A percentile compares a stretch with the other conserved stretches of the same genome.
Evolutionary conservation across 2,888 invertebrate genomes (phyloP).

Genomic region (Drosophila formosana): DNA sequence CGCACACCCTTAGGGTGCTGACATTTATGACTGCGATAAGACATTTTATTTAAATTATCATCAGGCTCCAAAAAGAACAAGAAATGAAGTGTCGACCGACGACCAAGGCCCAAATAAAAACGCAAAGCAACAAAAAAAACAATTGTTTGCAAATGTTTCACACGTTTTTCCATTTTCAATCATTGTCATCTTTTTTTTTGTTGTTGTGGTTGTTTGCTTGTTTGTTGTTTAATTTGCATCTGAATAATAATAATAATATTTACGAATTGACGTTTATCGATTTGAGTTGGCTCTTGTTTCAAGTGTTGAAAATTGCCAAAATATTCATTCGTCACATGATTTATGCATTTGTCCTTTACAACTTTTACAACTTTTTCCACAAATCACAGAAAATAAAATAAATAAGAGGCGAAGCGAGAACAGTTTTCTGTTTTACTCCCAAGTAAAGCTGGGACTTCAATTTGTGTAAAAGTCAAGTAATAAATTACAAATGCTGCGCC

Average conservation of each 20-base stretch:
- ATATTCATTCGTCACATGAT: constrained; percentile 6
- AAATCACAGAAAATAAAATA: not conserved
- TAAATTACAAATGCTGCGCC: too few relatives aligned
- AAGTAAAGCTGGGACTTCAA: not conserved
- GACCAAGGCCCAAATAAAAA: too few relatives aligned
- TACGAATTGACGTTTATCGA: not conserved
- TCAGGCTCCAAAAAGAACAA: constrained; percentile 14
- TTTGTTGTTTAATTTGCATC: constrained; percentile 1
- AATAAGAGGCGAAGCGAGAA: not conserved
- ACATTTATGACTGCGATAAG: constrained; percentile 65
- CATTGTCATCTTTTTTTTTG: not conserved
- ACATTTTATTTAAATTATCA: constrained; percentile 41
- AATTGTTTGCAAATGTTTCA: constrained; percentile 18
- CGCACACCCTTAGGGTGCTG: constrained; percentile 40
- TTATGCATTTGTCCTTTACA: not conserved
- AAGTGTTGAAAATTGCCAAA: constrained; percentile 2
- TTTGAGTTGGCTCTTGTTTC: not conserved
- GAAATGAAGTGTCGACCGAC: constrained; percentile 4
- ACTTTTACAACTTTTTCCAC: not conserved
- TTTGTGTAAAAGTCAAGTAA: not conserved
- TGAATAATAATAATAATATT: not conserved
- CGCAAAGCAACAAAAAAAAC: not conserved
- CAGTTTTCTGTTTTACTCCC: not conserved
- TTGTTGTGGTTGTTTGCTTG: too few relatives aligned
- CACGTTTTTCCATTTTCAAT: constrained; percentile 10